Base-by-base conservation (phyloP, 2,888 invertebrate species). In the Ormyrus thymus region DNA sequence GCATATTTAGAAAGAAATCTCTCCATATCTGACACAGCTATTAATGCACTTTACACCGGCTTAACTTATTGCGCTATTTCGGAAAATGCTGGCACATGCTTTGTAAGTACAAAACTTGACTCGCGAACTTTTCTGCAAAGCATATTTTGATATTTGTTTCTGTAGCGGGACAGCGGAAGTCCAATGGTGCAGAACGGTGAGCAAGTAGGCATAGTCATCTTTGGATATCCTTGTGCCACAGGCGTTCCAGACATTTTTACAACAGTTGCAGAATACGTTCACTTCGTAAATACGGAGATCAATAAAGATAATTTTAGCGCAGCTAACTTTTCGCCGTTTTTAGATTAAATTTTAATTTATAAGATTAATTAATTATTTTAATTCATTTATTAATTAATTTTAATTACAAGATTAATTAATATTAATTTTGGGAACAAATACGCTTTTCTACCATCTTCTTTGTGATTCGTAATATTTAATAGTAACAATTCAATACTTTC, bases 121-220 rank as follows among this genome's bases (percentile, higher is more conserved):
- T 43, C 7, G 11, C 13, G 29, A 61, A 61, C 29, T 11, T 8
- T 29, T 3, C 29, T 61, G 8, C 15, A 29, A 9, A 61, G 9
- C 6, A 64, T 46, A n/a, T 48, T 64, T 64, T 11, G 29, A 29
- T 6, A 11, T 50, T 66, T 66, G 6, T 11, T 29, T 53, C 29
- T 29, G 6, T 13, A 53, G 66, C 66, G 66, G 29, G 66, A 66
- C 53, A 66, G 53, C 29, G 53, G 66, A 7, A 66, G 66, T 29
- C 66, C 51, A 0, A 7, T 53, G 10, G 13, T 29, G n/a, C 65
- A 51, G 4, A 29, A 51, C 9, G 15, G 15, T 29, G 6, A 65
- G 10, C 29, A 51, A 9, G 8, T 53, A 0, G 66, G 43, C 10
- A 2, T 66, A 53, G 66, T 53, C 3, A 43, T 66, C 53, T 66